Conservation (phyloP, 2,113 vertebrate genomes). For the Plestiodon gilberti region DNA sequence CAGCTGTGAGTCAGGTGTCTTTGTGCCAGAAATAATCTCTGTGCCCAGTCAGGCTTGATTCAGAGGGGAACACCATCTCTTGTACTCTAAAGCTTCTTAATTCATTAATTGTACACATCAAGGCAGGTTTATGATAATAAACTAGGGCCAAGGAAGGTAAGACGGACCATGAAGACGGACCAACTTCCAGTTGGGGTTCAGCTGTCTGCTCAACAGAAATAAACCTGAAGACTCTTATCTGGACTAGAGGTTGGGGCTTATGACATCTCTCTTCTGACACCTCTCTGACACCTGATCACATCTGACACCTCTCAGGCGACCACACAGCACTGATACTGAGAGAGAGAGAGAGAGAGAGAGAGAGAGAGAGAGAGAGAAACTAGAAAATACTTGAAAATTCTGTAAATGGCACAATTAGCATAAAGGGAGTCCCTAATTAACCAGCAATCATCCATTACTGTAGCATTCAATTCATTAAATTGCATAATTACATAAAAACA, state of each 20-base stretch:
- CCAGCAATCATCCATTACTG: constrained; percentile 79
- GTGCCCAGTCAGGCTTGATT: neutral
- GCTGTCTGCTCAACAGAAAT: neutral
- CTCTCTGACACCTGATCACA: constrained; percentile 26
- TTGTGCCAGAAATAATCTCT: neutral
- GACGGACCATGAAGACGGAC: constrained; percentile 21
- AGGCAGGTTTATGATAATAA: constrained; percentile 2
- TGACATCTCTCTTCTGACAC: no score
- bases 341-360: no score
- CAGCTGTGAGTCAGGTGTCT: neutral
- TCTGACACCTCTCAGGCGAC: neutral
- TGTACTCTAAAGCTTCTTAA: neutral
- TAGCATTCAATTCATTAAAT: constrained; percentile 84
- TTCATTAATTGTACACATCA: neutral
- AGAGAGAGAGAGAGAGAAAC: constrained; percentile 35
- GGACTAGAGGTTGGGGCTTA: constrained; percentile 14
- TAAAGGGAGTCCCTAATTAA: constrained; percentile 82
- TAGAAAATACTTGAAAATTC: constrained; percentile 71
- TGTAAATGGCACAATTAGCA: constrained; percentile 78
- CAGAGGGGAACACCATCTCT: neutral
- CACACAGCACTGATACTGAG: constrained; percentile 46
- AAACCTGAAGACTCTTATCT: neutral
- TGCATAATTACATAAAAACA: constrained; percentile 81
- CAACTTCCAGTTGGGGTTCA: neutral
- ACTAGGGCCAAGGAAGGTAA: neutral